Base-by-base conservation (phyloP, 2,113 vertebrate species). In the Anarhynchus alexandrinus region DNA sequence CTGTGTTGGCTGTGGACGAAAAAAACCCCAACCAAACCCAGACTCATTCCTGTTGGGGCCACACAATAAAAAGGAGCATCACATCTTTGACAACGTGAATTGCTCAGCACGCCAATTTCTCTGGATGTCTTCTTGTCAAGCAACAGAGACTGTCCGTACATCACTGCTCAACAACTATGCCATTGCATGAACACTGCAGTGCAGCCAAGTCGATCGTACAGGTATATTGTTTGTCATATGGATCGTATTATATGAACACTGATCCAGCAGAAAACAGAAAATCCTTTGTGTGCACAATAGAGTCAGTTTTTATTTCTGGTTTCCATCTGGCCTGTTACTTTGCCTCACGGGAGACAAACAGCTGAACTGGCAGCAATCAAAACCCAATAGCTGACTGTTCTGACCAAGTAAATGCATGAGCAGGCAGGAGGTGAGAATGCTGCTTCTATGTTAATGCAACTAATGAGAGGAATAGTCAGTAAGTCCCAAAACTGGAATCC, bases 311-410 rank as follows among this genome's bases (percentile, higher is more conserved):
- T 93, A 72, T 76, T 89, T 82, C 87, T 95, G 85, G 57, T 66
- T 85, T 82, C 62, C 82, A 90, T 58, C 82, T 93, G 91, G 81
- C 19, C 36, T 65, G 27, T 69, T 93, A 38, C 61, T 87, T 69
- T 76, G 70, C 23, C 81, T 85, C 89, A 91, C 10, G 65, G 84
- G 43, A 96, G 45, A 7, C 49, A 62, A 61, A 78, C 93, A 96
- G 84, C 93, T 96, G 96, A 74, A 94, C 70, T 51, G 40, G 74
- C 54, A 76, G 82, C 49, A 76, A 94, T 34, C 34, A 82, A 95
- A 83, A 47, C 26, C 40, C 78, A 77, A 54, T 11, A 93, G 66
- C 78, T 69, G 73, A 61, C 18, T 57, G 30, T 22, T 90, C 90
- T 87, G 77, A 84, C 23, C 52, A 87, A 61, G 61, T 34, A 73